Conservation (phyloP, 2,797 vertebrate genomes). For the Pampus argenteus region DNA sequence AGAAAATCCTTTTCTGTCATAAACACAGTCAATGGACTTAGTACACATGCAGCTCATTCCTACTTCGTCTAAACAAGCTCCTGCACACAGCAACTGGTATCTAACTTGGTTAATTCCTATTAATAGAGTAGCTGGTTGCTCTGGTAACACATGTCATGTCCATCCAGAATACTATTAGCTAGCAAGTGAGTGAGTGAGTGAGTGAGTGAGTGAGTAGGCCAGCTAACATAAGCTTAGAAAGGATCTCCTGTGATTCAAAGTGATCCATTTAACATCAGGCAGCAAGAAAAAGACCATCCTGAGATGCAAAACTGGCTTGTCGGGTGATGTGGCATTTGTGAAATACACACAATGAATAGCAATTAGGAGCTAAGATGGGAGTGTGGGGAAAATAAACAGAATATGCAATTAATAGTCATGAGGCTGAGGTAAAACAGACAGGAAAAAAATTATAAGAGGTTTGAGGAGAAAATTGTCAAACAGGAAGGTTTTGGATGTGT, state of each 20-base stretch:
- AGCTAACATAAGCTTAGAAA: slow-evolving; percentile 60
- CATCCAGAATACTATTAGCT: slow-evolving; percentile 48
- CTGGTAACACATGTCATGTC: slow-evolving; percentile 54
- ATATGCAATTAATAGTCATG: not conserved
- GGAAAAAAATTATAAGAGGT: not conserved
- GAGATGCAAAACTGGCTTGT: slow-evolving; percentile 24
- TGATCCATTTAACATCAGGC: slow-evolving; percentile 68
- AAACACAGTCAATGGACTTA: slow-evolving; percentile 17
- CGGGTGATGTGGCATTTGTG: slow-evolving; percentile 19
- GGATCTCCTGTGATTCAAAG: slow-evolving; percentile 65
- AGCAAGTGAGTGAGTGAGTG: slow-evolving; percentile 41
- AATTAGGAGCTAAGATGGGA: slow-evolving; percentile 9
- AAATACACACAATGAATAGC: slow-evolving; percentile 17
- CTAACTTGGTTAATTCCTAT: slow-evolving; percentile 64
- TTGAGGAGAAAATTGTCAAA: not conserved
- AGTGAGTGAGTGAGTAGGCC: slow-evolving; percentile 51
- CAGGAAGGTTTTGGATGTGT: slow-evolving; percentile 4
- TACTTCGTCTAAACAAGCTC: slow-evolving; percentile 39
- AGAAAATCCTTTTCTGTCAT: slow-evolving; percentile 30
- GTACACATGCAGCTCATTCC: slow-evolving; percentile 13
- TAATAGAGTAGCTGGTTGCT: slow-evolving; percentile 69
- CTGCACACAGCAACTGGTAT: slow-evolving; percentile 39
- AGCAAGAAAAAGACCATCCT: slow-evolving; percentile 22
- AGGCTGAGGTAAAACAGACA: not conserved
- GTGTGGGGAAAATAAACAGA: slow-evolving; percentile 11